Evolutionary conservation across 2,113 vertebrate genomes (phyloP).

Genomic region (Lates calcarifer): DNA sequence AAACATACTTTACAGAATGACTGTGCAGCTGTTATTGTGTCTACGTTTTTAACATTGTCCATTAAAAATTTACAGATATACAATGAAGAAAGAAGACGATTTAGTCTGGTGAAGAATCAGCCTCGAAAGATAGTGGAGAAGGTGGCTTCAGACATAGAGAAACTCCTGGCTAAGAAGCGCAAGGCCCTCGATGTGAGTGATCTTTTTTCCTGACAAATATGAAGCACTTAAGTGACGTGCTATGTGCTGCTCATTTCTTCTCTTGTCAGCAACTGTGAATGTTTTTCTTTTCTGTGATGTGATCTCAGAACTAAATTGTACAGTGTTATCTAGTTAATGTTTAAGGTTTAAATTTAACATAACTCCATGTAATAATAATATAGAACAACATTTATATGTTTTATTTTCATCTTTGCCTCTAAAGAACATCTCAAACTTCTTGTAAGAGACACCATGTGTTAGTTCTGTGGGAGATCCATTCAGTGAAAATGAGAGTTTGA

Average conservation of each 20-base stretch:
- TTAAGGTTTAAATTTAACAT: background rate
- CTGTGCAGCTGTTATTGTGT: slow-evolving; percentile 8
- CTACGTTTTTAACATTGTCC: slow-evolving; percentile 22
- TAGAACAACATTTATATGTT: background rate
- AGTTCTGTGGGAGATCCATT: background rate
- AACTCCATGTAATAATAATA: background rate
- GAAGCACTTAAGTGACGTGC: background rate
- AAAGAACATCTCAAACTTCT: background rate
- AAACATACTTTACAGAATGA: background rate
- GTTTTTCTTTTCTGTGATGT: background rate
- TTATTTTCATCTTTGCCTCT: too few species aligned
- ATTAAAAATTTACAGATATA: slow-evolving; percentile 90
- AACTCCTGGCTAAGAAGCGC: slow-evolving; percentile 95
- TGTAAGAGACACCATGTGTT: background rate
- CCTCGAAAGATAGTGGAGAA: slow-evolving; percentile 95
- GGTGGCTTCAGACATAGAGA: slow-evolving; percentile 96
- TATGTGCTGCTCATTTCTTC: background rate
- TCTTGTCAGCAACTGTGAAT: background rate
- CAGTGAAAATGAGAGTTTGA: background rate
- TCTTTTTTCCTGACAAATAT: background rate
- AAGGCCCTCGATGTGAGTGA: slow-evolving; percentile 93
- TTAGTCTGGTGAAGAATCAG: slow-evolving; percentile 93
- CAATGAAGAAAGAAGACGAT: slow-evolving; percentile 93
- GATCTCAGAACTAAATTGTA: background rate
- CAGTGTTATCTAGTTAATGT: background rate